phyloP scores from a whole-genome alignment of 92 coral and sea anemone genomes.

The Galaxea fascicularis region DNA sequence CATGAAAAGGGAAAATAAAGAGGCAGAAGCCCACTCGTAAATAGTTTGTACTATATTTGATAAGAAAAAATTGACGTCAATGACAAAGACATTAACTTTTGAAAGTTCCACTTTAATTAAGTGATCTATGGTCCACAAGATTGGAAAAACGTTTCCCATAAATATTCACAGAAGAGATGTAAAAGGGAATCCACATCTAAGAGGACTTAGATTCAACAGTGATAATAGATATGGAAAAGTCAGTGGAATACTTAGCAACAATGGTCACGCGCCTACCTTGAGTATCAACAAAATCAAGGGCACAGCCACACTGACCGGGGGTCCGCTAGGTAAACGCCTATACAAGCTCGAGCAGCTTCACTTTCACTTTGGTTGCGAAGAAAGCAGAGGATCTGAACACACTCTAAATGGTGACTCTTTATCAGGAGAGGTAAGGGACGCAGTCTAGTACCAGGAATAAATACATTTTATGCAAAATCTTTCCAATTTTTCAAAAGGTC shows the following conservation, averaged over 20 bases:
- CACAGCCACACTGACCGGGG: constrained; percentile 30
- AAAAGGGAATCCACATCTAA: not conserved
- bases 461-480: too few species aligned
- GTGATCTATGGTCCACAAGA: too few species aligned
- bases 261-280: constrained; percentile 76
- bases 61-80: too few species aligned
- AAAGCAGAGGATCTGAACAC: constrained; percentile 78
- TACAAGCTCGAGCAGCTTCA: constrained; percentile 73
- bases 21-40: too few species aligned
- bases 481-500: too few species aligned
- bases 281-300: constrained; percentile 30
- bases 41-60: too few species aligned
- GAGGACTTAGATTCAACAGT: not conserved
- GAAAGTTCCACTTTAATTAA: too few species aligned
- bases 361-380: constrained; percentile 80
- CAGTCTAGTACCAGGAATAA: too few species aligned
- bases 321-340: constrained; percentile 46
- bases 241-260: constrained; percentile 57
- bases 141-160: too few species aligned
- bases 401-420: constrained; percentile 37
- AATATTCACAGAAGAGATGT: too few species aligned
- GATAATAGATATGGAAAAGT: constrained; percentile 26
- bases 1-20: too few species aligned
- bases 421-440: constrained; percentile 73
- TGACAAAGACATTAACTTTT: too few species aligned